A percentile compares a stretch with the other conserved stretches of the same genome.
These are phyloP conservation scores for Atrina japonica DNA, from an alignment of 2,888 invertebrate genomes.

Conservation along the genomic window DNA sequence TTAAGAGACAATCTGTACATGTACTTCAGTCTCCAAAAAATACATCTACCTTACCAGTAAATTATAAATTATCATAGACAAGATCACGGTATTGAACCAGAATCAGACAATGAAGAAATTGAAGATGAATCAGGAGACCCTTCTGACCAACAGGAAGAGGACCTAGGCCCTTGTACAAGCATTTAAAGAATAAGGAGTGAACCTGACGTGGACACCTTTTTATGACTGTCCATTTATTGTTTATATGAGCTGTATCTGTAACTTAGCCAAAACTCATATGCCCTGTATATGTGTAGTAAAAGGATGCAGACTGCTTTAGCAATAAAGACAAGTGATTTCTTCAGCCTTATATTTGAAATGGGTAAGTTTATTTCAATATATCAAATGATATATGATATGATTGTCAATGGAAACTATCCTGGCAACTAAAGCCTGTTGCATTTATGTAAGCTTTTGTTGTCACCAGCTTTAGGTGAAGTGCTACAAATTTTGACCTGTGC, in stretches of 20 bases:
- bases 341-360: slow-evolving; percentile 23
- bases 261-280: slow-evolving; percentile 9
- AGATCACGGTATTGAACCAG: too few species aligned
- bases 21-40: too few species aligned
- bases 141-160: background rate
- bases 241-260: background rate
- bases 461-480: too few species aligned
- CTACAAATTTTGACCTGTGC: too few species aligned
- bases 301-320: background rate
- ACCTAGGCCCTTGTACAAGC: background rate
- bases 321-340: slow-evolving; percentile 9
- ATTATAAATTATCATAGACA: too few species aligned
- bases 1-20: too few species aligned
- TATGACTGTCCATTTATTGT: slow-evolving; percentile 4
- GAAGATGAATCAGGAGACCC: slow-evolving; percentile 9
- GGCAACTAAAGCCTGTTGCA: too few species aligned
- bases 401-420: too few species aligned
- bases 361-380: too few species aligned
- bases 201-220: background rate
- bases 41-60: too few species aligned
- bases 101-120: background rate
- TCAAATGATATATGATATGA: too few species aligned
- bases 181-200: slow-evolving; percentile 2
- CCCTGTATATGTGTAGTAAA: slow-evolving; percentile 1
- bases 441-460: too few species aligned